These are phyloP conservation scores for Eledone cirrhosa DNA, from an alignment of 2,888 invertebrate genomes.

Conservation along the genomic window DNA sequence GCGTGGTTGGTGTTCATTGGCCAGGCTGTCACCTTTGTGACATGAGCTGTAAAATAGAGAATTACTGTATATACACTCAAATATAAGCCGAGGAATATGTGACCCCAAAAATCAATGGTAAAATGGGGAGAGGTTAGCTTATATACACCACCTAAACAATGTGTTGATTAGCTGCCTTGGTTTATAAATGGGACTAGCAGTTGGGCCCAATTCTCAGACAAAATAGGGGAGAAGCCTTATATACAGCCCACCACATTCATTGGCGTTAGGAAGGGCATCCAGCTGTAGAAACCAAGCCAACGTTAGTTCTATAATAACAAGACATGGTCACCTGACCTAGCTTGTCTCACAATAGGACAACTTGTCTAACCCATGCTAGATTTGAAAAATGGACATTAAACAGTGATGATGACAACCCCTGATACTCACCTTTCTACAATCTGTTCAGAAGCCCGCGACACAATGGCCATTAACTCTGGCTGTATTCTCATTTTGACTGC, in stretches of 20 bases:
- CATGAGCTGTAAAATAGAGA: constrained; percentile 44
- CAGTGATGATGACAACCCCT: background rate
- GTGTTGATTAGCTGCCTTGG: background rate
- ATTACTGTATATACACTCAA: background rate
- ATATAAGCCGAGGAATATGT: too few species aligned
- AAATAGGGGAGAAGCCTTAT: too few species aligned
- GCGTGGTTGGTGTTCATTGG: constrained; percentile 59
- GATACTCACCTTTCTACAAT: constrained; percentile 67
- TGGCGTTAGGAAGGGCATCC: background rate
- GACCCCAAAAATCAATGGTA: background rate
- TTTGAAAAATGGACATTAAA: too few species aligned
- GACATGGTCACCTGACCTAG: too few species aligned
- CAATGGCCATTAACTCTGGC: constrained; percentile 81
- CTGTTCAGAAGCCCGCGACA: constrained; percentile 82
- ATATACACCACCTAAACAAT: too few species aligned
- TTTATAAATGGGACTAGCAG: too few species aligned
- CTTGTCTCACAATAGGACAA: too few species aligned
- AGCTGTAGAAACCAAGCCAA: too few species aligned
- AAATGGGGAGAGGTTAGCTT: too few species aligned
- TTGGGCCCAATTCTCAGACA: too few species aligned
- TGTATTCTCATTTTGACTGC: constrained; percentile 85
- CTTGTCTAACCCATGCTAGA: too few species aligned
- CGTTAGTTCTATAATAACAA: too few species aligned
- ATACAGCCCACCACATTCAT: background rate
- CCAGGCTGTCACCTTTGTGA: constrained; percentile 60